These are phyloP conservation scores for Paracentrotus lividus DNA, from an alignment of 53 echinoderm and acorn worm species.

Conservation along the genomic window DNA sequence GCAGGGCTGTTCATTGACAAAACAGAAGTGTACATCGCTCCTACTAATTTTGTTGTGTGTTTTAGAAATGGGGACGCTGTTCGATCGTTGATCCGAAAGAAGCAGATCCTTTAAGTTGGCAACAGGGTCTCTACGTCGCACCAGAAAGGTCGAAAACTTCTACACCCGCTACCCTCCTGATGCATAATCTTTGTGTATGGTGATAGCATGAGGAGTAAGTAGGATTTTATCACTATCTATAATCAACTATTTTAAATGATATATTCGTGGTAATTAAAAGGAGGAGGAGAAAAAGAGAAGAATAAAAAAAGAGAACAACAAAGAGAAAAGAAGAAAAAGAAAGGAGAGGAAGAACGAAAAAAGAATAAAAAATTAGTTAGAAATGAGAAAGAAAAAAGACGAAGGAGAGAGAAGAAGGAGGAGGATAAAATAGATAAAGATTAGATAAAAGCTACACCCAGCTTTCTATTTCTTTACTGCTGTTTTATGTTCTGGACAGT, in stretches of 20 bases:
- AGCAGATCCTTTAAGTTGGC: conserved; percentile 63
- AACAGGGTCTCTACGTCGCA: conserved; percentile 58
- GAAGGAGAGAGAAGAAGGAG: too few relatives aligned
- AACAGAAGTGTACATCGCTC: too few relatives aligned
- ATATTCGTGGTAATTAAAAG: too few relatives aligned
- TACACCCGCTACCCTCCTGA: conserved; percentile 50
- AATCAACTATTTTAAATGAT: too few relatives aligned
- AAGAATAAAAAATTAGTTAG: too few relatives aligned
- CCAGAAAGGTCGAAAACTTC: conserved; percentile 58
- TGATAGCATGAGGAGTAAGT: conserved; percentile 43
- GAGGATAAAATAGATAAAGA: too few relatives aligned
- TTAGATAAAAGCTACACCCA: not conserved
- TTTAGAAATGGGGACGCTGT: conserved; percentile 56
- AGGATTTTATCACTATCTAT: not conserved
- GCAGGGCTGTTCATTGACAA: too few relatives aligned
- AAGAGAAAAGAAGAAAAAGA: too few relatives aligned
- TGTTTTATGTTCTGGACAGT: conserved; percentile 56
- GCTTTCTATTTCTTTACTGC: not conserved
- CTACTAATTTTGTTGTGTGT: not conserved
- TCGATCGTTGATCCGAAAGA: conserved; percentile 63
- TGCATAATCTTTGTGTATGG: conserved; percentile 60
- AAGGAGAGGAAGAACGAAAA: too few relatives aligned
- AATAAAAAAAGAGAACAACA: too few relatives aligned
- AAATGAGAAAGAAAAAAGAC: too few relatives aligned
- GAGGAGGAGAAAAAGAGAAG: too few relatives aligned